Conservation (phyloP, 2,888 invertebrate species). For the Amblyjoppa proteus region DNA sequence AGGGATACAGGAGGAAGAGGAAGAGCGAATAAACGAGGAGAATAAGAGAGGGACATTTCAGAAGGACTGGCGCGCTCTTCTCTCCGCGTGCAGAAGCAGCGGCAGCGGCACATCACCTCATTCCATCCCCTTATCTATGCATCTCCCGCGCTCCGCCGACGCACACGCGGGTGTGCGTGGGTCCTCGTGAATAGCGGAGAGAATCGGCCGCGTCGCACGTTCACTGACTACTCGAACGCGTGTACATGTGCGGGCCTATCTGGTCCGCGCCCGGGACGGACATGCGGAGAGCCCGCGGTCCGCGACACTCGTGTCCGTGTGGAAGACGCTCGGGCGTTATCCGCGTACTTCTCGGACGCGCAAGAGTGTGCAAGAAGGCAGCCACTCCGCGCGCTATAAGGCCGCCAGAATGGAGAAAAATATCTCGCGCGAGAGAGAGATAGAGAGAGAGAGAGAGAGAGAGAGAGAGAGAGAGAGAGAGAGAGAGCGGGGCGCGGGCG, state of each 20-base stretch:
- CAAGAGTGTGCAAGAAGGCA: slow-evolving; percentile 46
- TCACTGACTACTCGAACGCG: slow-evolving; percentile 12
- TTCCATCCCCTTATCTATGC: slow-evolving; percentile 80
- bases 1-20: slow-evolving; percentile 7
- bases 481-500: too few species aligned
- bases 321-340: slow-evolving; percentile 55
- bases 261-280: neutral
- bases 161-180: slow-evolving; percentile 61
- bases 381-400: slow-evolving; percentile 46
- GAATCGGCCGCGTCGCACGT: slow-evolving; percentile 44
- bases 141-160: slow-evolving; percentile 74
- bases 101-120: slow-evolving; percentile 74
- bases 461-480: neutral
- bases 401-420: slow-evolving; percentile 44
- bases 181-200: slow-evolving; percentile 63
- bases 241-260: slow-evolving; percentile 1
- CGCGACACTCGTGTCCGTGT: slow-evolving; percentile 26
- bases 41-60: slow-evolving; percentile 72
- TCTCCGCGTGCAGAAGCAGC: slow-evolving; percentile 40
- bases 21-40: slow-evolving; percentile 38
- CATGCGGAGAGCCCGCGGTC: slow-evolving; percentile 13
- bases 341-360: slow-evolving; percentile 49
- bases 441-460: neutral
- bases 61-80: slow-evolving; percentile 70
- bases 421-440: slow-evolving; percentile 5